Conservation (phyloP, 2,113 vertebrate genomes). For the Physeter macrocephalus region DNA sequence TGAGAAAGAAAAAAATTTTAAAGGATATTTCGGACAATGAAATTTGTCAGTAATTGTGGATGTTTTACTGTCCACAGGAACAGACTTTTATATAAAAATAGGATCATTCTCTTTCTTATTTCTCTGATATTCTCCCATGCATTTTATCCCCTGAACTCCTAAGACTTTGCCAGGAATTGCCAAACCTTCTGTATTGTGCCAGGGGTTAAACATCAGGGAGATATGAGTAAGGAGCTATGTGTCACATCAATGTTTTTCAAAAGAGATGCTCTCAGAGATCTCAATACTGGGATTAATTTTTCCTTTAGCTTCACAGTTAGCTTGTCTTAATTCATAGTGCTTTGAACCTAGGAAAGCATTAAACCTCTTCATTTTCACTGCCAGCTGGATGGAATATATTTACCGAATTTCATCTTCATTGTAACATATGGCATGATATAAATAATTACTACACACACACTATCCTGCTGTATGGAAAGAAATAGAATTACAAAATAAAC, state of each 20-base stretch:
- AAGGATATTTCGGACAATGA: background rate
- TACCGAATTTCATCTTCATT: slow-evolving; percentile 38
- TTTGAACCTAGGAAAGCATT: slow-evolving; percentile 56
- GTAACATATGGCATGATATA: slow-evolving; percentile 62
- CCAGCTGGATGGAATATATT: slow-evolving; percentile 55
- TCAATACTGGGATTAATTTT: slow-evolving; percentile 52
- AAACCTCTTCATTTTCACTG: slow-evolving; percentile 53
- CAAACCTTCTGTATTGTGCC: slow-evolving; percentile 10
- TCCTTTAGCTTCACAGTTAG: slow-evolving; percentile 29
- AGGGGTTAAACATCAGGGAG: slow-evolving; percentile 51
- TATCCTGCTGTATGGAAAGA: slow-evolving; percentile 29
- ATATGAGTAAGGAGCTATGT: background rate
- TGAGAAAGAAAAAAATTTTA: background rate
- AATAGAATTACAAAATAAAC: slow-evolving; percentile 41
- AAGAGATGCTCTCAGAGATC: background rate
- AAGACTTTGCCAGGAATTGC: slow-evolving; percentile 13
- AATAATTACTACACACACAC: slow-evolving; percentile 59
- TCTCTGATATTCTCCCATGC: background rate
- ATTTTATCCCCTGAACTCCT: background rate
- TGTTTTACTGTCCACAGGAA: background rate
- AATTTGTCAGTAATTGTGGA: slow-evolving; percentile 30
- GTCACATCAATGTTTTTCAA: background rate
- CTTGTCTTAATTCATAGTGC: slow-evolving; percentile 43
- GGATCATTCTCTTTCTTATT: background rate
- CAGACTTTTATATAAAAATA: background rate